Evolutionary conservation across 2,797 vertebrate genomes (phyloP), one percentile per base, ranked within the genome.

Genomic region (Scarus forsteni): DNA sequence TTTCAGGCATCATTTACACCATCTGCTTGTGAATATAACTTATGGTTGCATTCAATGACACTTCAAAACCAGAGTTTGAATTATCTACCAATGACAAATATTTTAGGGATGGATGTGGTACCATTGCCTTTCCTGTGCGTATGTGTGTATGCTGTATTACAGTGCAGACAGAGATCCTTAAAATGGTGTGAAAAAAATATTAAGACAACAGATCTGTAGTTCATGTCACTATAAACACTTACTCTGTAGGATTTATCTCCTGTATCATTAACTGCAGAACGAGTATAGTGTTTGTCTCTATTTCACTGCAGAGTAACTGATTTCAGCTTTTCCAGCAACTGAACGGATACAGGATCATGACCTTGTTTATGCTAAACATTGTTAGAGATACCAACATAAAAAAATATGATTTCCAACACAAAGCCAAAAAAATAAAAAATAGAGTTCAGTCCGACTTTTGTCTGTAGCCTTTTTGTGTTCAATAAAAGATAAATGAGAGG

Each of bases 291-390:
- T 3, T 42, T 16, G 60, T 62, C 68, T 73, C 19, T 3, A 18
- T 77, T 82, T 71, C 49, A 74, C 60, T 80, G 67, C 74, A 73
- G 62, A 74, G 64, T 62, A 70, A 19, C 62, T 64, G 66, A 76
- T 48, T 70, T 44, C 74, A 44, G 70, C 77, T 50, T 58, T 39
- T 50, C 48, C 64, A 72, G 61, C 57, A 34, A 52, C 61, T 12
- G 67, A 88, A 85, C 87, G 88, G 92, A 92, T 87, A 86, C 65
- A 81, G 85, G 92, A 87, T 92, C 92, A 90, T 3, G 88, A 90
- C 91, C 91, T 88, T 73, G 62, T 58, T 91, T 90, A 91, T 60
- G 84, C 64, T 71, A 66, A 70, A 75, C 81, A 88, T 87, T 86
- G 89, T 85, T 90, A 85, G 36, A 87, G 90, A 85, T 85, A 92